Evolutionary conservation across 1,140 invertebrate genomes (phyloP).

Genomic region (Harlomillsia oculata): DNA sequence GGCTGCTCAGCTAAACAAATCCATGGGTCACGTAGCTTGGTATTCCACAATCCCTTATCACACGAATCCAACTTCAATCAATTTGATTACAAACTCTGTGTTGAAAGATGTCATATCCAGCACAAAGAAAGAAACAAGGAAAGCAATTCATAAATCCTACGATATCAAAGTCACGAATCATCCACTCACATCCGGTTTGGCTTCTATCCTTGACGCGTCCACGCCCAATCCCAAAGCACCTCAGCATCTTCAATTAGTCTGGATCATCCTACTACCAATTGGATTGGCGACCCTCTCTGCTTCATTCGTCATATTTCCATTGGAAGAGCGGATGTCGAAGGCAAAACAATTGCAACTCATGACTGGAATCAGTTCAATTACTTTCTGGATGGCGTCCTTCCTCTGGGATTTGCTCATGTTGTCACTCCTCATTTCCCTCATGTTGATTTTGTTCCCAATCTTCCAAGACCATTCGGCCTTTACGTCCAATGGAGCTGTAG

Average conservation of each 20-base stretch:
- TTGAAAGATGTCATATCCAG: slow-evolving; percentile 37
- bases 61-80: slow-evolving; percentile 52
- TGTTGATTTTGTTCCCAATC: slow-evolving; percentile 22
- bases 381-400: slow-evolving; percentile 60
- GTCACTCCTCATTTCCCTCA: slow-evolving; percentile 44
- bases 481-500: slow-evolving; percentile 9
- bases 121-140: no score
- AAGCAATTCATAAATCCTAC: no score
- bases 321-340: slow-evolving; percentile 48
- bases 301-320: slow-evolving; percentile 61
- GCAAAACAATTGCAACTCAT: slow-evolving; percentile 63
- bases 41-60: slow-evolving; percentile 53
- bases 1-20: slow-evolving; percentile 18
- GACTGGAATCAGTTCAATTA: slow-evolving; percentile 60
- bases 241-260: slow-evolving; percentile 17
- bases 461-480: slow-evolving; percentile 10
- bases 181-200: slow-evolving; percentile 48
- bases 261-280: slow-evolving; percentile 36
- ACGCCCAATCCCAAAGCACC: slow-evolving; percentile 18
- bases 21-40: slow-evolving; percentile 28
- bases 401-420: slow-evolving; percentile 62
- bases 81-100: slow-evolving; percentile 49
- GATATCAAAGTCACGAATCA: slow-evolving; percentile 46
- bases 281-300: slow-evolving; percentile 54
- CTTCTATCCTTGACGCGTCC: slow-evolving; percentile 26